Percentiles rank a stretch among this genome's conserved stretches.
phyloP scores from a whole-genome alignment of 2,797 vertebrate genomes.

The Pagetopsis macropterus region DNA sequence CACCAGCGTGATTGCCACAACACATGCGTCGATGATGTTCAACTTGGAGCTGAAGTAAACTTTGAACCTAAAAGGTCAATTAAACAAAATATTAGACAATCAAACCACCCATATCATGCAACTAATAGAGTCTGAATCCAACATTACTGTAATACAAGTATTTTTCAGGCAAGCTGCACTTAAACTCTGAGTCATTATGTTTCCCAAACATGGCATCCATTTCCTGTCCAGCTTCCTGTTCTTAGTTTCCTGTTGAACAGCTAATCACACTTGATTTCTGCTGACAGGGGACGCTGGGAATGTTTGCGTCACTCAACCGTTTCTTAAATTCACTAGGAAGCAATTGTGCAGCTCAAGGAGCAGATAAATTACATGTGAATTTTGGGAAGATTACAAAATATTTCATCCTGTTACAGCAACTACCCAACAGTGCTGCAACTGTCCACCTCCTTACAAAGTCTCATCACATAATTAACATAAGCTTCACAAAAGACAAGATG shows the following conservation, averaged over 20 bases:
- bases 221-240: slow-evolving; percentile 72
- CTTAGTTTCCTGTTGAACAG: slow-evolving; percentile 61
- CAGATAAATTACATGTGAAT: neutral
- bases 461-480: neutral
- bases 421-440: neutral
- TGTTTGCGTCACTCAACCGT: slow-evolving; percentile 23
- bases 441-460: neutral
- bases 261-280: slow-evolving; percentile 53
- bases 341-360: neutral
- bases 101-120: neutral
- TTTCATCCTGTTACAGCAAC: neutral
- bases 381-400: neutral
- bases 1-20: slow-evolving; percentile 87
- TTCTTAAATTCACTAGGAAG: slow-evolving; percentile 3
- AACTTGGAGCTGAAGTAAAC: slow-evolving; percentile 89
- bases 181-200: neutral
- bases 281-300: slow-evolving; percentile 52
- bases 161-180: slow-evolving; percentile 2
- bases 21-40: slow-evolving; percentile 88
- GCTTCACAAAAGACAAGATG: neutral
- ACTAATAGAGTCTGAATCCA: neutral
- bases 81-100: neutral
- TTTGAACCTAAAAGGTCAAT: slow-evolving; percentile 80
- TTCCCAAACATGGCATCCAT: slow-evolving; percentile 30
- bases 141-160: neutral